Base-by-base conservation (phyloP, 2,888 invertebrate genomes). In the Nowickia ferox region DNA sequence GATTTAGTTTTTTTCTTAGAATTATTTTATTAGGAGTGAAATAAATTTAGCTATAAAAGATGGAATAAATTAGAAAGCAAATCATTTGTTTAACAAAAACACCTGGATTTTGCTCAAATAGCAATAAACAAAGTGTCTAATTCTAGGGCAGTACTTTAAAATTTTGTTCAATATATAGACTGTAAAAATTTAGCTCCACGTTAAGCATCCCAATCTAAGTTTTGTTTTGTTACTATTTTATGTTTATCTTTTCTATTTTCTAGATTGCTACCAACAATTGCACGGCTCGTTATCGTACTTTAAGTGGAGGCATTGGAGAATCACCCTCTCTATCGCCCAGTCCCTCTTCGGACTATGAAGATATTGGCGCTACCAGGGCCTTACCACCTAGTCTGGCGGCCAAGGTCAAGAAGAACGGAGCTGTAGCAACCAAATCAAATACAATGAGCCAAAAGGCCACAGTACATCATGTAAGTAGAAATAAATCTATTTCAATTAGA, bases 321-420 rank as follows among this genome's bases (percentile, higher is more conserved):
- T 93, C 93, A 48, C 93, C 93, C 44, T 93, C 93, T 55, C 89
- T 93, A 75, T 95, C 95, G 81, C 95, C 95, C 78, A 95, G 95
- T 91, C 95, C 95, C 87, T 95, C 95, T 91, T 95, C 95, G 88
- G 95, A 95, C 93, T 95, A 95, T 92, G 95, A 95, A 92, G 95
- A 95, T 91, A 95, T 95, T 90, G 95, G 95, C 88, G 94, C 94
- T 89, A 91, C 92, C 79, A 90, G 92, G 77, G 92, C 92, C 59
- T 88, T 92, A 74, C 90, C 92, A 86, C 90, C 91, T 40, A 91
- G 91, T 84, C 89, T 91, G 84, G 89, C 88, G 85, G 90, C 91
- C 63, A 92, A 92, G 88, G 90, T 89, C 87, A 93, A 93, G 91
- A 93, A 93, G 90, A 93, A 92, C 78, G 91, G 92, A 71, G 83